Percentiles rank a stretch among this genome's conserved stretches.
Conservation (phyloP, 2,888 invertebrate species). For the Metacarcinus magister region DNA sequence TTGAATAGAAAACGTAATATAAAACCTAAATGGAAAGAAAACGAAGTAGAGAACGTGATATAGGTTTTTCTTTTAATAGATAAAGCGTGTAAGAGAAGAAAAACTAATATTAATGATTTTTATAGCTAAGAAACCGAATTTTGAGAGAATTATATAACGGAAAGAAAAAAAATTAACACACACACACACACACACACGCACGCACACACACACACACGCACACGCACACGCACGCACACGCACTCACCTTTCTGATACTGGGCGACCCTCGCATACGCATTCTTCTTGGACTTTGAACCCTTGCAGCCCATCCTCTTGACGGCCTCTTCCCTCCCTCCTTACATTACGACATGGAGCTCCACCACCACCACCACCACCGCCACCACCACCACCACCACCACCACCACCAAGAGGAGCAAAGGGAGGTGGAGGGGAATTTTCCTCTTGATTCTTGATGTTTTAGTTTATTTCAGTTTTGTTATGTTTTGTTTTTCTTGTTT, state of each 20-base stretch:
- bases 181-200: not conserved
- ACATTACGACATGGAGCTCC: conserved; percentile 69
- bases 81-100: too few relatives aligned
- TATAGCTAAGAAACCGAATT: too few relatives aligned
- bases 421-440: not conserved
- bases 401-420: not conserved
- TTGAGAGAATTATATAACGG: not conserved
- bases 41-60: too few relatives aligned
- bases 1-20: too few relatives aligned
- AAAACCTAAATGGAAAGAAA: too few relatives aligned
- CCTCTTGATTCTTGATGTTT: not conserved
- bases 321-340: conserved; percentile 19
- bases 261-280: conserved; percentile 81
- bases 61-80: too few relatives aligned
- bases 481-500: not conserved
- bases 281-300: conserved; percentile 81
- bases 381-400: too few relatives aligned
- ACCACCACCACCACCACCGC: not conserved
- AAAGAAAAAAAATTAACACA: not conserved
- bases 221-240: not conserved
- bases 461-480: not conserved
- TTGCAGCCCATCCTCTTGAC: conserved; percentile 78
- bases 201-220: conserved; percentile 51
- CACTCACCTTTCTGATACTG: conserved; percentile 82
- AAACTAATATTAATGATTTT: too few relatives aligned